Evolutionary conservation across 2,888 invertebrate species (phyloP).

Genomic region (Panorpa germanica): DNA sequence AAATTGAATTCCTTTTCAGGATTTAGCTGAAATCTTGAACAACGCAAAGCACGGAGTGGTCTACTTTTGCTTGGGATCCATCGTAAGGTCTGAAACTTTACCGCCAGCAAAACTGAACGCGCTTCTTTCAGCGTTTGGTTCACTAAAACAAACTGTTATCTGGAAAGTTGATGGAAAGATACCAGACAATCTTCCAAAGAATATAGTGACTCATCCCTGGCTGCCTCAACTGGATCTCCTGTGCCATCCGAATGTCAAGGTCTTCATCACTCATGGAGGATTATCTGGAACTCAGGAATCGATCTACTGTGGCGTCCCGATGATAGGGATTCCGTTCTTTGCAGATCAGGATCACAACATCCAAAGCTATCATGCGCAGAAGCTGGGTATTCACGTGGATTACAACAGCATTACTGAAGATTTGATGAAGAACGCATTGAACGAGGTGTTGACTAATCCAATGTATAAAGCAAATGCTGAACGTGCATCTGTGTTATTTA

Average conservation of each 20-base stretch:
- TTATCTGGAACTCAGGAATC: slow-evolving; percentile 30
- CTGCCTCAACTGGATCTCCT: slow-evolving; percentile 28
- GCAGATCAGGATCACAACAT: slow-evolving; percentile 27
- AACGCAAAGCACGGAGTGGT: too few relatives aligned
- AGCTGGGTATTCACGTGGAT: slow-evolving; percentile 19
- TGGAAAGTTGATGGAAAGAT: slow-evolving; percentile 26
- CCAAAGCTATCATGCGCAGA: slow-evolving; percentile 18
- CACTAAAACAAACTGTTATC: slow-evolving; percentile 23
- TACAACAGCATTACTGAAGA: slow-evolving; percentile 17
- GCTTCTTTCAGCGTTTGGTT: slow-evolving; percentile 20
- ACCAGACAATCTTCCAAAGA: slow-evolving; percentile 20
- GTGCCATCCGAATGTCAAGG: slow-evolving; percentile 28
- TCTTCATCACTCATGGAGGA: slow-evolving; percentile 34
- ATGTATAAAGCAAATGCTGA: slow-evolving; percentile 5
- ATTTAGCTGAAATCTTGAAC: too few relatives aligned
- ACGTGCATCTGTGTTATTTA: slow-evolving; percentile 2
- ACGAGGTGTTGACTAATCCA: slow-evolving; percentile 12
- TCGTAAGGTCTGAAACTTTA: slow-evolving; percentile 20
- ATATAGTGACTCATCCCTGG: slow-evolving; percentile 22
- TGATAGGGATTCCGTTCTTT: slow-evolving; percentile 25
- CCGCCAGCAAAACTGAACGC: slow-evolving; percentile 17
- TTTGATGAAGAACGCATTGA: slow-evolving; percentile 17
- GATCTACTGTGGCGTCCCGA: slow-evolving; percentile 23
- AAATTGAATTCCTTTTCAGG: too few relatives aligned
- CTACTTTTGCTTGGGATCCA: slow-evolving; percentile 25